Base-by-base conservation (phyloP, 2,888 invertebrate species). In the Calliphora vomitoria region DNA sequence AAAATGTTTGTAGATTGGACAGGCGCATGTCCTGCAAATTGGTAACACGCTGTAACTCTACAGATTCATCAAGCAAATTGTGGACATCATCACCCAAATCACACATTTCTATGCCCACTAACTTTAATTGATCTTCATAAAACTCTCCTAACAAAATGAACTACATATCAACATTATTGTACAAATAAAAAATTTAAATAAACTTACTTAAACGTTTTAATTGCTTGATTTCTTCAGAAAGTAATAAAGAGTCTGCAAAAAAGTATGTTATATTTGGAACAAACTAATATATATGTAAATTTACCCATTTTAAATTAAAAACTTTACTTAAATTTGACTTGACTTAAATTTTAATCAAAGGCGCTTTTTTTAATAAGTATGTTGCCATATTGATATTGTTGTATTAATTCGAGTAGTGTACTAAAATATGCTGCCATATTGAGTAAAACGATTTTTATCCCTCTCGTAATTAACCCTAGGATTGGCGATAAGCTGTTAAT, bases 21-120 rank as follows among this genome's bases (percentile, higher is more conserved):
- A 89, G 68, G 11, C 88, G 84, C 0, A 93, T 82, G 20, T 92
- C 91, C 8, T 91, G 91, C 15, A 93, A 66, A 74, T 92, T 90
- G 0, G 91, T 90, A 8, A 89, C 84, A 6, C 78, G 80, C 72
- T 93, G 92, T 0, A 92, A 38, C 18, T 91, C 90, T 8, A 91
- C 91, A 47, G 91, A 90, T 75, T 92, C 91, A 35, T 91, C 91
- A 11, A 93, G 86, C 55, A 92, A 85, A 3, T 87, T 78, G 18
- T 89, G 60, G 13, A 91, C 88, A 69, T 92, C 91, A 71, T 92
- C 92, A 0, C 91, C 91, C 50, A 93, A 86, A 85, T 93, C 92
- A 55, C 90, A 90, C 1, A 93, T 81, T 64, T 93, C 92, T 5
- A 93, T 82, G 3, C 91, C 91, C 11, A 92, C 82, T 20, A 90